phyloP scores from a whole-genome alignment of 2,113 vertebrate species.

The Varanus komodoensis region DNA sequence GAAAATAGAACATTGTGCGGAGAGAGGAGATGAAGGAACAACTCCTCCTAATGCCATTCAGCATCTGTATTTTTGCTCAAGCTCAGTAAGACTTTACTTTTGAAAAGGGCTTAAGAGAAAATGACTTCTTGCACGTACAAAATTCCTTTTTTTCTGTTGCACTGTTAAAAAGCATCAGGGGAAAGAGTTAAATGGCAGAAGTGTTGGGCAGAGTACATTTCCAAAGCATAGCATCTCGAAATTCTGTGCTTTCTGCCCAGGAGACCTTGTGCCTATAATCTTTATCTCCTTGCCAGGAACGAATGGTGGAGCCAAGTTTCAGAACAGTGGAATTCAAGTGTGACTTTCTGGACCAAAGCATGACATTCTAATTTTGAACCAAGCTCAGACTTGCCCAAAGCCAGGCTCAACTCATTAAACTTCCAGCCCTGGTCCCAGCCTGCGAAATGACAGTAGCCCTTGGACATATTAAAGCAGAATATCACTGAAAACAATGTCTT shows the following conservation, averaged over 20 bases:
- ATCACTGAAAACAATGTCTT: too few relatives aligned
- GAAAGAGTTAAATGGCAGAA: background rate
- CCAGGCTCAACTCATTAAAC: background rate
- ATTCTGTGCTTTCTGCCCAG: too few relatives aligned
- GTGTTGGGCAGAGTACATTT: too few relatives aligned
- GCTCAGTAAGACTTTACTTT: background rate
- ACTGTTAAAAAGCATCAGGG: background rate
- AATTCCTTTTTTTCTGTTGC: background rate
- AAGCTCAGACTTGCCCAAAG: background rate
- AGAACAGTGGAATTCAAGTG: too few relatives aligned
- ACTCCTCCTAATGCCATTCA: background rate
- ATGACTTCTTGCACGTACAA: background rate
- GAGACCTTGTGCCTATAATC: background rate
- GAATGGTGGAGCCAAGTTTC: background rate
- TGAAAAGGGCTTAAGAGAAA: background rate
- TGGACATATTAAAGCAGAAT: too few relatives aligned
- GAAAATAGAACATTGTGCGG: slow-evolving; percentile 37
- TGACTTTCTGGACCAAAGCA: background rate
- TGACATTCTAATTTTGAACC: background rate
- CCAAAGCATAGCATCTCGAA: too few relatives aligned
- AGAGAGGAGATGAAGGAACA: background rate
- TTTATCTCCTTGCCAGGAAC: background rate
- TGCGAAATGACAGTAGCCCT: background rate
- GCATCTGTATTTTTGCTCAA: background rate
- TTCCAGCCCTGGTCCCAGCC: background rate